phyloP scores from a whole-genome alignment of 92 coral and sea anemone species.

The Porites evermanni region DNA sequence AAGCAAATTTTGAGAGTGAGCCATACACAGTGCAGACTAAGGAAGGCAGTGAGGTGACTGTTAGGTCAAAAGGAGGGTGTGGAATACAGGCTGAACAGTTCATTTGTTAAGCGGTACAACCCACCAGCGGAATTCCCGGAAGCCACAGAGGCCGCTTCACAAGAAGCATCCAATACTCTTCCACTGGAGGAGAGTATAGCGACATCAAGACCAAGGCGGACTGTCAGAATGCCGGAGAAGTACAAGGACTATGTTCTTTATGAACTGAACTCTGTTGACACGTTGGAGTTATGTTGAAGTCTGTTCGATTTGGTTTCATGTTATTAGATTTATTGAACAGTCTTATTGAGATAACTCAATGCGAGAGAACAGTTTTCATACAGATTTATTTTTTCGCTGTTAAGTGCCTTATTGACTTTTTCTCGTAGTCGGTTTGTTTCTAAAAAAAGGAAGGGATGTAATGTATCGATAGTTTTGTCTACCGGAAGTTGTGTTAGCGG shows the following conservation, averaged over 20 bases:
- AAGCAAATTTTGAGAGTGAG: constrained; percentile 36
- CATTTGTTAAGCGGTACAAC: no score
- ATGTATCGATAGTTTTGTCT: constrained; percentile 5
- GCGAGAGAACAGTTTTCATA: neutral
- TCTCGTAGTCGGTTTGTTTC: neutral
- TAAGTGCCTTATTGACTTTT: neutral
- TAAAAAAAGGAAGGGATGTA: constrained; percentile 34
- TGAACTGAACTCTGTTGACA: constrained; percentile 41
- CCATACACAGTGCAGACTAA: constrained; percentile 64
- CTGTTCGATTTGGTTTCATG: constrained; percentile 23
- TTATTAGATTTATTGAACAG: constrained; percentile 8
- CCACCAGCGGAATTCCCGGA: no score
- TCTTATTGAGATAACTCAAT: neutral
- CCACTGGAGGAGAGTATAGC: no score
- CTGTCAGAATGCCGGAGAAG: constrained; percentile 2
- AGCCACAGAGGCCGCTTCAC: no score
- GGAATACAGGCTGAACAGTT: no score
- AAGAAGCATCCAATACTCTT: no score
- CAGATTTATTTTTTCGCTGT: neutral
- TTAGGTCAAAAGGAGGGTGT: no score
- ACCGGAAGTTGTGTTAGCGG: neutral
- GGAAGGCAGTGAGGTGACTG: neutral
- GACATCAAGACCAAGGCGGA: no score
- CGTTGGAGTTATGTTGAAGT: constrained; percentile 31
- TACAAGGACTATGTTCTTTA: constrained; percentile 64